Base-by-base conservation (phyloP, 2,113 vertebrate genomes). In the Hiodon tergisus region DNA sequence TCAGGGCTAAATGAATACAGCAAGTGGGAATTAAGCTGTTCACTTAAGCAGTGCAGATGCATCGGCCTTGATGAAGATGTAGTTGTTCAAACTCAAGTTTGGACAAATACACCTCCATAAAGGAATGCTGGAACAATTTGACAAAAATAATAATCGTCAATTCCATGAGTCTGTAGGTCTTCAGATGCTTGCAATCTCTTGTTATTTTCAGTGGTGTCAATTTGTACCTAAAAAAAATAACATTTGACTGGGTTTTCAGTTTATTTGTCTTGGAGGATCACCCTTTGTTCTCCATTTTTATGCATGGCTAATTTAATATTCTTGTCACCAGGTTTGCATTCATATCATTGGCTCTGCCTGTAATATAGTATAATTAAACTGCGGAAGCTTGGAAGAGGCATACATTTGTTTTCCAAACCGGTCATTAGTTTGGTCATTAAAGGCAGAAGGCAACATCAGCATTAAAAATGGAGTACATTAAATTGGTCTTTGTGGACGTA, bases 391-490 rank as follows among this genome's bases (percentile, higher is more conserved):
- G 75, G 8, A 72, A 70, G 65, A 53, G 14, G 72, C 57, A 62
- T 53, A 17, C 66, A 73, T n/a, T 71, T 66, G 79, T 77, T 73
- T 68, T 63, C 76, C n/a, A 46, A 67, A 80, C 81, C 83, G 81
- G 79, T 76, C 77, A 86, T 86, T 83, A 85, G 75, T 77, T 71
- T 65, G 54, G 66, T 83, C 79, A 79, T 84, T 80, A 84, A 62
- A 61, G 58, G 10, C n/a, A 8, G 76, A 16, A 79, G 78, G 74
- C 77, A 75, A 63, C 76, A 71, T 73, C 82, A 74, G 16, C 75
- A 66, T 78, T 75, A 72, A 81, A 76, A 86, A 87, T 80, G 78
- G 78, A 67, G 78, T 83, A 74, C 74, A 84, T 83, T 83, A 76
- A 82, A 86, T 85, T 70, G 71, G 71, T 74, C 74, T 85, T 80